Base-by-base conservation (phyloP, 1,140 invertebrate genomes). In the Drepana arcuata region DNA sequence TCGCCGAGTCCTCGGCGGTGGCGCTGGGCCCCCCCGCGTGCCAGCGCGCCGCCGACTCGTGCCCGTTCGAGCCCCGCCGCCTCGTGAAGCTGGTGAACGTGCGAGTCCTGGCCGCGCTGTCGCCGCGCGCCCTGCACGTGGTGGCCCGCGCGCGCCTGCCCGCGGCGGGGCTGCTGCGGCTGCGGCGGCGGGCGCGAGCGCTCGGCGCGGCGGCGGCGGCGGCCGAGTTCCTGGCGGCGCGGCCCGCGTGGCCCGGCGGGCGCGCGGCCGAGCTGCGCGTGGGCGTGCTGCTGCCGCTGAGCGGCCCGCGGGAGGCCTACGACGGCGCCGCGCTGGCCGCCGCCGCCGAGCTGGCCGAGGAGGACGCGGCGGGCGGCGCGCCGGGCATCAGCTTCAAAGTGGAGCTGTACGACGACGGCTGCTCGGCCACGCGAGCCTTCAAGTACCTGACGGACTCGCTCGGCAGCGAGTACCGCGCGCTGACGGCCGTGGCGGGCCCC, bases 111-210 rank as follows among this genome's bases (percentile, higher is more conserved):
- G 59, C 62, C n/a, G n/a, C n/a, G n/a, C n/a, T n/a, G n/a, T n/a
- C n/a, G n/a, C n/a, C n/a, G 2, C 41, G 41, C 92, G 1, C 84
- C n/a, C n/a, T n/a, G n/a, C n/a, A n/a, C n/a, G n/a, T n/a, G n/a
- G n/a, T n/a, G 88, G 18, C 85, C 94, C 11, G 77, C 86, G 87
- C 82, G 0, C 86, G 88, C 27, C 89, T 9, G 89, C 7, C 95
- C 93, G 26, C 88, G 7, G 88, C 12, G 93, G 93, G 92, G 85
- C 90, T 31, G 7, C 18, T 93, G 86, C 91, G 91, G 93, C 1
- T 93, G 95, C 0, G 94, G 95, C 9, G 93, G 96, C 4, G 92
- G 95, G 0, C 95, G 95, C 75, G 95, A 93, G 0, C 75, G 0
- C 27, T n/a, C 1, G 94, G 95, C 74, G 68, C 88, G 7, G 90